phyloP scores from a whole-genome alignment of 2,888 invertebrate species.

The Metopia argyrocephala region DNA sequence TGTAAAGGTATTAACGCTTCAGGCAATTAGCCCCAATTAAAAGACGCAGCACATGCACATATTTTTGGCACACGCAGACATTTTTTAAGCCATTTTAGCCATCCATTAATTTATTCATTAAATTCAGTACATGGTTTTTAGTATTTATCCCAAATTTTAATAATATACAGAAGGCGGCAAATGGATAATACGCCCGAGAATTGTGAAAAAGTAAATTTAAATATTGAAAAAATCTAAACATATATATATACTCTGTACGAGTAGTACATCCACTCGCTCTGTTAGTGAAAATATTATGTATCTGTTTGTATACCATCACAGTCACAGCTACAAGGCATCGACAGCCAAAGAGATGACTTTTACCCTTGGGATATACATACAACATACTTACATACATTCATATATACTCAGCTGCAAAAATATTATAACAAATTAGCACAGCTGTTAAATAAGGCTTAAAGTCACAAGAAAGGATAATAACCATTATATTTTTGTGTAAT shows the following conservation, averaged over 20 bases:
- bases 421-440: conserved; percentile 34
- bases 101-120: conserved; percentile 18
- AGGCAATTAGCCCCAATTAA: conserved; percentile 16
- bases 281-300: too few relatives aligned
- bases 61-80: background rate
- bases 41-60: background rate
- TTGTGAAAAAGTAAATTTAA: conserved; percentile 3
- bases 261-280: background rate
- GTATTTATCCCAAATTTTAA: conserved; percentile 19
- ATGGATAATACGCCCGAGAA: background rate
- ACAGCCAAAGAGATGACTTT: background rate
- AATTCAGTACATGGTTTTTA: conserved; percentile 23
- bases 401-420: background rate
- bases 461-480: conserved; percentile 36
- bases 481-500: conserved; percentile 7
- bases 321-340: background rate
- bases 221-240: background rate
- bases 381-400: too few relatives aligned
- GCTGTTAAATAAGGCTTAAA: conserved; percentile 37
- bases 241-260: background rate
- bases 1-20: conserved; percentile 18
- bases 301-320: background rate
- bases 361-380: conserved; percentile 7
- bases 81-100: conserved; percentile 12
- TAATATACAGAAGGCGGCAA: background rate